phyloP scores from a whole-genome alignment of 2,797 vertebrate genomes.

The Orientallactaga sibirica region DNA sequence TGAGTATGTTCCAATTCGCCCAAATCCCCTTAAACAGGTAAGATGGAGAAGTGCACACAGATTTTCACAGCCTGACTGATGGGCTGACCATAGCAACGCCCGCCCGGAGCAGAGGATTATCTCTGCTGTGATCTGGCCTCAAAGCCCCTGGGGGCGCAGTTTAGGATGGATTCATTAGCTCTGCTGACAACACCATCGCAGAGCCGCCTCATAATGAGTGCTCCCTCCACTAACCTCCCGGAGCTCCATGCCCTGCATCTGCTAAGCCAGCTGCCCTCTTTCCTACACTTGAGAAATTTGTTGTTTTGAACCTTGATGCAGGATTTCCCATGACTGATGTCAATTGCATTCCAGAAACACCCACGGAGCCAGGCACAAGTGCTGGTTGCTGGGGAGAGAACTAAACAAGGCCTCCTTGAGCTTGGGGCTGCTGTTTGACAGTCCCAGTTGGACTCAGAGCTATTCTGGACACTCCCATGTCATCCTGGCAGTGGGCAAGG shows the following conservation, averaged over 20 bases:
- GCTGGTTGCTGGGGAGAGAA: fast-evolving
- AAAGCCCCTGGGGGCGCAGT: background rate
- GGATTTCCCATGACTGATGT: slow-evolving; percentile 20
- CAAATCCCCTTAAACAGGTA: slow-evolving; percentile 51
- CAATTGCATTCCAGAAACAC: slow-evolving; percentile 5
- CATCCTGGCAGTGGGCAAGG: fast-evolving
- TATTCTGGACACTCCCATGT: fast-evolving
- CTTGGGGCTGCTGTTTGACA: fast-evolving
- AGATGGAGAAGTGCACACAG: background rate
- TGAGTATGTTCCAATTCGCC: slow-evolving; percentile 35
- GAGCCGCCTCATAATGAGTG: background rate
- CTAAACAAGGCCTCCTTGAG: background rate
- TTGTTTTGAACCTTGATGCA: slow-evolving; percentile 38
- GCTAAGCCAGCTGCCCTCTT: slow-evolving; percentile 25
- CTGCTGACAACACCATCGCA: background rate
- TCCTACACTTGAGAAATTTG: background rate
- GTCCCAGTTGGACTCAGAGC: background rate
- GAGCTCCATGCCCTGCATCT: background rate
- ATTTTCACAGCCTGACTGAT: slow-evolving; percentile 52
- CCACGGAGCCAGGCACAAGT: background rate
- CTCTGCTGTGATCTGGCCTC: slow-evolving; percentile 3
- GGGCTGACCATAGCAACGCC: slow-evolving; percentile 37
- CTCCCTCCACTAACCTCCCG: background rate
- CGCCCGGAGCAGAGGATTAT: background rate
- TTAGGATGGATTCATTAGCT: slow-evolving; percentile 32